Evolutionary conservation across 2,888 invertebrate genomes (phyloP).

Genomic region (Metellina segmentata): DNA sequence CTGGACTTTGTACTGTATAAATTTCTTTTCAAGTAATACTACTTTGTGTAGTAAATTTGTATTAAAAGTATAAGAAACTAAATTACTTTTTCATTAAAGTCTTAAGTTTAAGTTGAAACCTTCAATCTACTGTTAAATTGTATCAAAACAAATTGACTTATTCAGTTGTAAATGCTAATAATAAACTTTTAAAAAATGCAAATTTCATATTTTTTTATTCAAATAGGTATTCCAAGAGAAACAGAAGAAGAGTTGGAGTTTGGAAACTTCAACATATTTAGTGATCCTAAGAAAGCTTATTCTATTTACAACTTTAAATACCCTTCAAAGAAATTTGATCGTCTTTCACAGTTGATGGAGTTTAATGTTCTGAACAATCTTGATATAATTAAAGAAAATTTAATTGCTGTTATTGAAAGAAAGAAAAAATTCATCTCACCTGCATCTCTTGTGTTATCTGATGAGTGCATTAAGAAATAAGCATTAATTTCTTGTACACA

Average conservation of each 20-base stretch:
- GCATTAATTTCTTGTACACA: neutral
- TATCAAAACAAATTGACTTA: too few relatives aligned
- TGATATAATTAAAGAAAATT: slow-evolving; percentile 80
- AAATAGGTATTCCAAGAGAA: slow-evolving; percentile 80
- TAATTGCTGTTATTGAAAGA: slow-evolving; percentile 79
- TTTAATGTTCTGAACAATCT: slow-evolving; percentile 81
- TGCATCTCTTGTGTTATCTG: slow-evolving; percentile 22
- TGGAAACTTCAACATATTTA: slow-evolving; percentile 82
- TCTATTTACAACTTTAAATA: slow-evolving; percentile 82
- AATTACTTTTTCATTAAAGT: too few relatives aligned
- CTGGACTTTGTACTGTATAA: too few relatives aligned
- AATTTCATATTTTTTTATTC: neutral
- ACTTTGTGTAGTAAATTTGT: too few relatives aligned
- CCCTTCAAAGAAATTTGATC: slow-evolving; percentile 80
- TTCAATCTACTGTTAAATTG: too few relatives aligned
- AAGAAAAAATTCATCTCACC: slow-evolving; percentile 47
- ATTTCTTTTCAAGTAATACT: too few relatives aligned
- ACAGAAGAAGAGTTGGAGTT: slow-evolving; percentile 81
- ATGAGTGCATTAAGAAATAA: neutral
- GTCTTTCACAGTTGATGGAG: slow-evolving; percentile 81
- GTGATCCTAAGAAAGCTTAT: slow-evolving; percentile 81
- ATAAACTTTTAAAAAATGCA: slow-evolving; percentile 6
- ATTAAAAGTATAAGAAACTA: too few relatives aligned
- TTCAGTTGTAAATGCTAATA: neutral
- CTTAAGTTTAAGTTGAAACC: too few relatives aligned